Conservation (phyloP, 1,140 invertebrate species). For the Sitobion miscanthi region DNA sequence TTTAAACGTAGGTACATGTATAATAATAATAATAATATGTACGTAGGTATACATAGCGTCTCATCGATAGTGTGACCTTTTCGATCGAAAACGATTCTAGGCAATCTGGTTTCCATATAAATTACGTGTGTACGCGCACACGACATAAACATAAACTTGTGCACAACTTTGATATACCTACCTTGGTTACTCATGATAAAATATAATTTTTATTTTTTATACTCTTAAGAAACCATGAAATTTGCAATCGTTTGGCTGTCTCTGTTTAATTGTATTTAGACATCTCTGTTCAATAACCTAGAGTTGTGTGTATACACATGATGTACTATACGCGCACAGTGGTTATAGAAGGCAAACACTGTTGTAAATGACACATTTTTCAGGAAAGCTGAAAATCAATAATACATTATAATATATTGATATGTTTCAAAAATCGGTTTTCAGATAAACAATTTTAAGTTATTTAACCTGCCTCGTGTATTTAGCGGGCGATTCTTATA, state of each 20-base stretch:
- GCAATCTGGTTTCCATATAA: slow-evolving; percentile 48
- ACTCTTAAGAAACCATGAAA: slow-evolving; percentile 9
- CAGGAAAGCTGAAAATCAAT: background rate
- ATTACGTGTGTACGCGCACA: background rate
- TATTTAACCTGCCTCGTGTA: background rate
- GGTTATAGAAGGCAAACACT: background rate
- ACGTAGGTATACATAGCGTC: background rate
- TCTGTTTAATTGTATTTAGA: background rate
- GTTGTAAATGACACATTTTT: background rate
- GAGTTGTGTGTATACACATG: background rate
- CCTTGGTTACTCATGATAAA: background rate
- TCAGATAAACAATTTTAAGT: background rate
- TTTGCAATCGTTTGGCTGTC: background rate
- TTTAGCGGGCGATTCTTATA: background rate
- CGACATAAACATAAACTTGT: background rate
- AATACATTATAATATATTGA: background rate
- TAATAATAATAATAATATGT: background rate
- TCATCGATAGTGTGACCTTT: slow-evolving; percentile 31
- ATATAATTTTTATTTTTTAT: background rate
- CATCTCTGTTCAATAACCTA: background rate
- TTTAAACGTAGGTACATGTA: background rate
- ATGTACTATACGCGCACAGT: background rate
- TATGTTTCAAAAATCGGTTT: background rate
- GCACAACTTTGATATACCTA: background rate
- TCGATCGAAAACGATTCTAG: slow-evolving; percentile 42